Base-by-base conservation (phyloP, 2,113 vertebrate species). In the Cottus gobio region DNA sequence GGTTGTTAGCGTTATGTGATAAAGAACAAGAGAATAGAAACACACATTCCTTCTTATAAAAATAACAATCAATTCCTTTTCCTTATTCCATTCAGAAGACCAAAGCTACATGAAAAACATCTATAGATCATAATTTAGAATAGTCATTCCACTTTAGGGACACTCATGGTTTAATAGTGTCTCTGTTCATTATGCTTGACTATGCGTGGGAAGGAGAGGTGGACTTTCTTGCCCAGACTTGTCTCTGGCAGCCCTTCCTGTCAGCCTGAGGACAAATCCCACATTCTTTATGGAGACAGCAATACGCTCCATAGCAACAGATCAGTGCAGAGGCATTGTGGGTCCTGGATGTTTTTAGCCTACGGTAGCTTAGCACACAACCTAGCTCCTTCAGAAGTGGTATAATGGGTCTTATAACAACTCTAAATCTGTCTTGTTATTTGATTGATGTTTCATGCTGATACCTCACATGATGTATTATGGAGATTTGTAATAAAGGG, bases 151-250 rank as follows among this genome's bases (percentile, higher is more conserved):
- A 48, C 16, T 46, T 57, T 20, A 20, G 28, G 31, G 22, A 58
- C 39, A 36, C 26, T 44, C 26, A 22, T 31, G 18, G 31, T 31
- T 62, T 9, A 42, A 44, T 42, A 15, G 8, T 50, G 22, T 31
- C 7, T 75, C 5, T 37, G 22, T 71, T 46, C 5, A 22, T 60
- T 80, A 22, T 37, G 6, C 61, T 52, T 34, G 7, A n/a, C 30
- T 44, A 42, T 16, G 52, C 3, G 1, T 62, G 24, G 28, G 56
- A 42, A 26, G 28, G 4, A 22, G 12, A 57, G 13, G 18, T 18
- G 2, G 36, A 10, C 12, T 62, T 60, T 73, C 70, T 54, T 85
- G 83, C 36, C 30, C 36, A 36, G 48, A 72, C 66, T 75, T 82
- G 61, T 72, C 61, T 34, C 36, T 34, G 52, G 15, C 46, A 66